phyloP scores from a whole-genome alignment of 2,113 vertebrate species.

The Crotalus helleri region DNA sequence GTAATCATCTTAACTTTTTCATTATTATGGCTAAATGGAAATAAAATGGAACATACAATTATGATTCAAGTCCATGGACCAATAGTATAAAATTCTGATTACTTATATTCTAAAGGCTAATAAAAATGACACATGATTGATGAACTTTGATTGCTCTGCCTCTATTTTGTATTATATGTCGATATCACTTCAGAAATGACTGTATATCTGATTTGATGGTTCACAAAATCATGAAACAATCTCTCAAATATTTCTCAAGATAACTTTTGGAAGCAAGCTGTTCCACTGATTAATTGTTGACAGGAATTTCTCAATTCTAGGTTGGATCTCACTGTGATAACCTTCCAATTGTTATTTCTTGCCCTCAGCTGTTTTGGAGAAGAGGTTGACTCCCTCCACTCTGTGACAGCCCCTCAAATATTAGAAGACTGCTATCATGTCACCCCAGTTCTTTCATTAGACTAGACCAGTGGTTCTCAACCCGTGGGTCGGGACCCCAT shows the following conservation, averaged over 20 bases:
- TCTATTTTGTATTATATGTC: neutral
- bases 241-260: neutral
- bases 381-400: neutral
- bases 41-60: neutral
- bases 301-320: neutral
- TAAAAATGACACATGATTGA: neutral
- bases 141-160: neutral
- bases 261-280: neutral
- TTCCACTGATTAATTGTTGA: neutral
- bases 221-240: neutral
- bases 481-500: too few relatives aligned
- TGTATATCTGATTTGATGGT: neutral
- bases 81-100: neutral
- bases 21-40: neutral
- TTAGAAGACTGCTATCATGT: neutral
- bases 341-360: neutral
- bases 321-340: neutral
- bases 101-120: neutral
- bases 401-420: neutral
- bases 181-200: neutral
- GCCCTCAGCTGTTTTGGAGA: neutral
- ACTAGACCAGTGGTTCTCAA: neutral
- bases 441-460: neutral
- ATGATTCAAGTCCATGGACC: neutral
- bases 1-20: constrained; percentile 8